A percentile compares a stretch with the other conserved stretches of the same genome.
phyloP scores from a whole-genome alignment of 64 coral and sea anemone genomes.

The Montipora sp. region DNA sequence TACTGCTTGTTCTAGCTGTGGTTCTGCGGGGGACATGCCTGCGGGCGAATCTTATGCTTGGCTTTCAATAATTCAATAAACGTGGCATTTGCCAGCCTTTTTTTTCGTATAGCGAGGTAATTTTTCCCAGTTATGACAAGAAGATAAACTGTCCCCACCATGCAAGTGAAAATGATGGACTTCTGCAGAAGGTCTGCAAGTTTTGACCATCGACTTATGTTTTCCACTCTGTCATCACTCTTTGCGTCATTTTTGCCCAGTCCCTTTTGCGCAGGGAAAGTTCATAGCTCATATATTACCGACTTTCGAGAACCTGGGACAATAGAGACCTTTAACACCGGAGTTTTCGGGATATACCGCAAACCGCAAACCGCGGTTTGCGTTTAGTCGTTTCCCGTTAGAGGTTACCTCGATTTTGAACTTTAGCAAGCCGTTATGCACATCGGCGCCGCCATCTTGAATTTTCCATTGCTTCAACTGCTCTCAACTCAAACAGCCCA shows the following conservation, averaged over 20 bases:
- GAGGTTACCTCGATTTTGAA: too few relatives aligned
- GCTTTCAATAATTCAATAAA: neutral
- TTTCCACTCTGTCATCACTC: too few relatives aligned
- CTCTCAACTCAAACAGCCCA: too few relatives aligned
- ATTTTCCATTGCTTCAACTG: too few relatives aligned
- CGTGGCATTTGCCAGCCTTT: constrained; percentile 58
- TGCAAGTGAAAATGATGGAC: constrained; percentile 76
- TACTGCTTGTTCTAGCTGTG: neutral
- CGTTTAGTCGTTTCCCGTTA: too few relatives aligned
- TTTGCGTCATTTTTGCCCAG: too few relatives aligned
- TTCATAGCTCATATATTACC: neutral
- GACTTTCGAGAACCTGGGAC: too few relatives aligned
- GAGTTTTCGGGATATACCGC: too few relatives aligned
- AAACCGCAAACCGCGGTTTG: too few relatives aligned
- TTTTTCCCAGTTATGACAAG: constrained; percentile 56
- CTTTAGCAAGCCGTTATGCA: too few relatives aligned
- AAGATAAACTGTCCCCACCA: constrained; percentile 58
- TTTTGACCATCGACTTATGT: constrained; percentile 47
- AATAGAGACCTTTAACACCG: too few relatives aligned
- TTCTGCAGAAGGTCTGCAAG: constrained; percentile 79
- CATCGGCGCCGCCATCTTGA: too few relatives aligned
- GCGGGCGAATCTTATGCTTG: neutral
- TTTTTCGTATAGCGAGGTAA: constrained; percentile 63
- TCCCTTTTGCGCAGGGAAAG: neutral
- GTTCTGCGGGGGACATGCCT: neutral